A percentile compares a stretch with the other conserved stretches of the same genome.
phyloP scores from a whole-genome alignment of 2,113 vertebrate species.

The cat (Felis catus) region DNA sequence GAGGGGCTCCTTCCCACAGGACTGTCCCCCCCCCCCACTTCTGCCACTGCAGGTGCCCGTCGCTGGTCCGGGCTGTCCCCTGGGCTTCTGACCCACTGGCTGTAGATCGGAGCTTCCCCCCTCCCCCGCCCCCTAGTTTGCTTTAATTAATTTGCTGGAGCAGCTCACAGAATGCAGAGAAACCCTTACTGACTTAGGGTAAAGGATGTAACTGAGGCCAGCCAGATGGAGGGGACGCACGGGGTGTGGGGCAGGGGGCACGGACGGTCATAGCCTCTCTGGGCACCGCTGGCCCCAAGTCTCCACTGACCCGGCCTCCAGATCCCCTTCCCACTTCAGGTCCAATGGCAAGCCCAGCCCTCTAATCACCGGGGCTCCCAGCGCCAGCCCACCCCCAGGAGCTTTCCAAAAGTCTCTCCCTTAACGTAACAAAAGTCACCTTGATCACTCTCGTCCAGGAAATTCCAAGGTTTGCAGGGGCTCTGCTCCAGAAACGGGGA shows the following conservation, averaged over 20 bases:
- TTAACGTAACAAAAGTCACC: neutral
- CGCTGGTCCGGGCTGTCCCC: neutral
- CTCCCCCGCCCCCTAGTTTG: neutral
- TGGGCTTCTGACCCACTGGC: neutral
- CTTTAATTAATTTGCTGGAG: no score
- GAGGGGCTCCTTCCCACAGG: neutral
- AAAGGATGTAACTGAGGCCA: neutral
- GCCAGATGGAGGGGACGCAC: no score
- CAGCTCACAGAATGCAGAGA: neutral
- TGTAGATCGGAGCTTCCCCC: neutral
- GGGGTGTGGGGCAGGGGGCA: no score
- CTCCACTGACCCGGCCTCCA: neutral
- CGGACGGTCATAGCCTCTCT: neutral
- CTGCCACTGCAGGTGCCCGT: neutral
- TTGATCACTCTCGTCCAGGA: fast-evolving
- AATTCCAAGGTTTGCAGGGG: neutral
- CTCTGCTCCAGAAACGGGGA: neutral
- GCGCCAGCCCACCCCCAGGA: neutral
- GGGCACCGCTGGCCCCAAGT: fast-evolving
- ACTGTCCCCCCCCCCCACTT: fast-evolving
- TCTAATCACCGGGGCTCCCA: fast-evolving
- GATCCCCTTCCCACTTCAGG: neutral
- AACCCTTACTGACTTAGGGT: no score
- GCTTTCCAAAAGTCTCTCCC: fast-evolving
- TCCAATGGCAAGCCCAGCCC: no score